Base-by-base conservation (phyloP, 2,888 invertebrate species). In the Acrocyrtus sp. region DNA sequence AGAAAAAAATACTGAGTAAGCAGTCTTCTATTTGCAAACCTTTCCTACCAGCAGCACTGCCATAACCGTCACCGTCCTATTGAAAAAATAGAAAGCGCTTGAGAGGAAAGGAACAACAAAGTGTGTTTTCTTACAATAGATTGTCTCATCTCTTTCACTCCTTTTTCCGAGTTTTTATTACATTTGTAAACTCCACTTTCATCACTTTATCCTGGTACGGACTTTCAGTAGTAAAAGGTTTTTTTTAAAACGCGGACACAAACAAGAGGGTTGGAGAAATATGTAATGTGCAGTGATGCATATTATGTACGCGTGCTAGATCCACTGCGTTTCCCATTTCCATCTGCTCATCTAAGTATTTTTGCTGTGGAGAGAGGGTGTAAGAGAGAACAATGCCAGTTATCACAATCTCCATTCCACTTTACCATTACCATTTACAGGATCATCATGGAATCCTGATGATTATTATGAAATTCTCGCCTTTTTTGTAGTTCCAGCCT, bases 141-240 rank as follows among this genome's bases (percentile, higher is more conserved):
- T n/a, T n/a, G n/a, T n/a, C n/a, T n/a, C n/a, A n/a, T 39, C 26
- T 39, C 21, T 66, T 66, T 57, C 19, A 53, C 62, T 53, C 62
- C 53, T 41, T 53, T 62, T 47, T 61, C 61, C 21, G 19, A 41
- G 51, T 68, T 68, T 60, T 60, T 68, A 67, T 68, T 60, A 60
- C 68, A 60, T 68, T 68, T 47, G 60, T 61, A 69, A 69, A 53
- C 56, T 75, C 76, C 63, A 69, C 67, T 45, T 73, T 72, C 70
- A 76, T 67, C 54, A 65, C 48, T 34, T 56, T 72, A 34, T 57
- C 50, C 58, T 41, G 57, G 54, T 53, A 57, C 61, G 45, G 54
- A 26, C 56, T 41, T 22, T n/a, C 17, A 17, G 47, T 17, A n/a
- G 47, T 12, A 47, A n/a, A 6, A n/a, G 47, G 47, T 17, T 39